Percentiles rank a stretch among this genome's conserved stretches.
Evolutionary conservation across 1,140 invertebrate species (phyloP).

Genomic region (Drosophila mauritiana): DNA sequence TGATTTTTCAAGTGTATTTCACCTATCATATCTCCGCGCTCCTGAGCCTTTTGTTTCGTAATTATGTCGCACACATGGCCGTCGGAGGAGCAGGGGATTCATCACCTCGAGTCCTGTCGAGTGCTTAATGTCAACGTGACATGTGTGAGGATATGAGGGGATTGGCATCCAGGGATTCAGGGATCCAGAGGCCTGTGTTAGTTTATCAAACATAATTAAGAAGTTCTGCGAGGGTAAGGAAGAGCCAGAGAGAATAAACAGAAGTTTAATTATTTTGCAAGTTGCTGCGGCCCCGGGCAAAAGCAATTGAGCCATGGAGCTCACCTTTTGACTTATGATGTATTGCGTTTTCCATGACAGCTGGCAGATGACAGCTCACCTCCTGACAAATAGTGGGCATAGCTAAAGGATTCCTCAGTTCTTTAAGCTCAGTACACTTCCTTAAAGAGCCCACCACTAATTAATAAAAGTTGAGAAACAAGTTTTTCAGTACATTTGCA

Average conservation of each 20-base stretch:
- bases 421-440: slow-evolving; percentile 21
- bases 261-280: slow-evolving; percentile 81
- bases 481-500: slow-evolving; percentile 60
- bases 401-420: slow-evolving; percentile 20
- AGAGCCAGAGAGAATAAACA: slow-evolving; percentile 67
- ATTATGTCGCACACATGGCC: slow-evolving; percentile 62
- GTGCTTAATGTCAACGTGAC: slow-evolving; percentile 65
- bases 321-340: slow-evolving; percentile 82
- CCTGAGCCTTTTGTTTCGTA: slow-evolving; percentile 58
- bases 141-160: slow-evolving; percentile 46
- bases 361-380: slow-evolving; percentile 67
- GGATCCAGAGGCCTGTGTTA: slow-evolving; percentile 36
- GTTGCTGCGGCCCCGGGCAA: slow-evolving; percentile 24
- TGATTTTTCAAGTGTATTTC: slow-evolving; percentile 1
- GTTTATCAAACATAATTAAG: slow-evolving; percentile 80
- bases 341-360: slow-evolving; percentile 71
- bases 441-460: slow-evolving; percentile 46
- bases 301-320: slow-evolving; percentile 60
- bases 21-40: slow-evolving; percentile 12
- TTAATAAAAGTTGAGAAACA: slow-evolving; percentile 31
- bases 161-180: neutral
- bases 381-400: slow-evolving; percentile 25
- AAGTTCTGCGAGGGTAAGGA: slow-evolving; percentile 40
- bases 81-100: slow-evolving; percentile 17
- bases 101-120: slow-evolving; percentile 41